A percentile compares a stretch with the other conserved stretches of the same genome.
These are phyloP conservation scores for Acanthosepion pharaonis DNA, from an alignment of 2,888 invertebrate genomes.

Conservation along the genomic window DNA sequence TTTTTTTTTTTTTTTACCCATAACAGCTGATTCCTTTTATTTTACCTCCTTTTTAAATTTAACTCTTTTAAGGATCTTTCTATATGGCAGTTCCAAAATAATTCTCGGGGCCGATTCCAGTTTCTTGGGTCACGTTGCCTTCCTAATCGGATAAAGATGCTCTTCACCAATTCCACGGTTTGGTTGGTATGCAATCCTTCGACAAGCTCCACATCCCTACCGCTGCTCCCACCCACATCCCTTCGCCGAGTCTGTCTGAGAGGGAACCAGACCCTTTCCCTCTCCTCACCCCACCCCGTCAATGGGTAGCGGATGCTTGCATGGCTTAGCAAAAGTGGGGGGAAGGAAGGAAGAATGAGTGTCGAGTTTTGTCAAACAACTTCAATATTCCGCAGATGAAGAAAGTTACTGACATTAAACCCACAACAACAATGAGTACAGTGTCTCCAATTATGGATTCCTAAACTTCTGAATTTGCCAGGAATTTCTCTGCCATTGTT, in stretches of 20 bases:
- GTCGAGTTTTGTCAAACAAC: neutral
- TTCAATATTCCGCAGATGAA: neutral
- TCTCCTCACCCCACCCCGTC: neutral
- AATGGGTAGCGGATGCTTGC: neutral
- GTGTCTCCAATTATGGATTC: neutral
- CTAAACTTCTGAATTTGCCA: neutral
- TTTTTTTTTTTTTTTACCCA: neutral
- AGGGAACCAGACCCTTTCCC: neutral
- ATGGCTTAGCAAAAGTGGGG: neutral
- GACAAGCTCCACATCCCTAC: neutral
- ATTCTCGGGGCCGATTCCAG: neutral
- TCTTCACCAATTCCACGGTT: neutral
- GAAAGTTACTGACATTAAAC: neutral
- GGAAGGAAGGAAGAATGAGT: neutral
- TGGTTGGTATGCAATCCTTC: conserved; percentile 10
- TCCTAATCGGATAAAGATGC: neutral
- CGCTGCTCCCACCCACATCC: neutral
- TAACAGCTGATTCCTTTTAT: neutral
- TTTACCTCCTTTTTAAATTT: neutral
- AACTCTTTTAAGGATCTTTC: neutral
- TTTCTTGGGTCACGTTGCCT: conserved; percentile 16
- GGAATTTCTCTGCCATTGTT: neutral
- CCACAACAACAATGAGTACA: neutral
- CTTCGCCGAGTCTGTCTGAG: neutral
- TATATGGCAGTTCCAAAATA: neutral